Conservation (phyloP, 1,140 invertebrate genomes). For the Atopsyche davidsoni region DNA sequence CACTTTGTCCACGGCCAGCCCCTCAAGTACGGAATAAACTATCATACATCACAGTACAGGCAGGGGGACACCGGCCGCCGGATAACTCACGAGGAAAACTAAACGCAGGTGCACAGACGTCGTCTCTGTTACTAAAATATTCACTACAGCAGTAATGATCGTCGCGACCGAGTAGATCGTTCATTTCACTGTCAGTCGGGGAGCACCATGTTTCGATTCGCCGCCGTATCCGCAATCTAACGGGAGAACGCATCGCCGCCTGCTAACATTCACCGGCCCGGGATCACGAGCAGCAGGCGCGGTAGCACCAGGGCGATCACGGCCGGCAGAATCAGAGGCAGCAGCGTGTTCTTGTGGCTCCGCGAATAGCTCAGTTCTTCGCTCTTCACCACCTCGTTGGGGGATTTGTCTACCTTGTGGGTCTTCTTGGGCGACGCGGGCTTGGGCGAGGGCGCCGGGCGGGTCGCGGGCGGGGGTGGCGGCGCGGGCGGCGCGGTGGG, state of each 20-base stretch:
- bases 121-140: no score
- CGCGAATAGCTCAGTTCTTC: conserved; percentile 74
- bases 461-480: conserved; percentile 39
- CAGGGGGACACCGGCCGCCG: no score
- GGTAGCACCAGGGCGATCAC: conserved; percentile 39
- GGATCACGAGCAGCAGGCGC: conserved; percentile 38
- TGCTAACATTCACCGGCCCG: conserved; percentile 43
- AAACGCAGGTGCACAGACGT: no score
- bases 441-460: conserved; percentile 26
- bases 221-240: not conserved
- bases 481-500: conserved; percentile 49
- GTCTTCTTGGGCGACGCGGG: conserved; percentile 52
- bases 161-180: no score
- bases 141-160: no score
- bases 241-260: not conserved
- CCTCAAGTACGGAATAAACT: no score
- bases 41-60: no score
- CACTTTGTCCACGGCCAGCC: no score
- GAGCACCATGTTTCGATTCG: no score
- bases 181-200: no score
- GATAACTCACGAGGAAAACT: no score
- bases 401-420: conserved; percentile 77
- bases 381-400: conserved; percentile 88
- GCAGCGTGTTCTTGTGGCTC: conserved; percentile 27
- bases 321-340: conserved; percentile 39